phyloP scores from a whole-genome alignment of 2,888 invertebrate genomes.

The Xestia rhomboidea region DNA sequence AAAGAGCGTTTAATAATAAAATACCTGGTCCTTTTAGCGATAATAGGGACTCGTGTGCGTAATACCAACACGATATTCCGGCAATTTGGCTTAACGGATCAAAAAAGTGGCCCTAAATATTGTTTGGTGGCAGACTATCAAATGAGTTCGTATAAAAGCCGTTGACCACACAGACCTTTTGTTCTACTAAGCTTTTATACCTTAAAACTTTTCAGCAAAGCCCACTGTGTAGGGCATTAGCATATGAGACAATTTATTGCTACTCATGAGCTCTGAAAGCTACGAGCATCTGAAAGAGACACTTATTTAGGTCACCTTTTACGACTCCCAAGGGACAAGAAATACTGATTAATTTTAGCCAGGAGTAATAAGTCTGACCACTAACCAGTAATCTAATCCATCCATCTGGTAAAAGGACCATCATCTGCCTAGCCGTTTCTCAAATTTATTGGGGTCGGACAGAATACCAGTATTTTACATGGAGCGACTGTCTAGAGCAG shows the following conservation, averaged over 20 bases:
- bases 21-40: constrained; percentile 59
- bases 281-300: background rate
- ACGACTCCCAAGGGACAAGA: too few relatives aligned
- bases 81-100: constrained; percentile 44
- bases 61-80: constrained; percentile 38
- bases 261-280: background rate
- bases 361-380: background rate
- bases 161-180: constrained; percentile 12
- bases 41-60: constrained; percentile 44
- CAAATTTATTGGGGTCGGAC: too few relatives aligned
- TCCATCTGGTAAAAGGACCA: background rate
- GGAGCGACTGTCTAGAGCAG: too few relatives aligned
- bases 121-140: constrained; percentile 10
- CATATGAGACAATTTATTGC: background rate
- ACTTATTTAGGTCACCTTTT: background rate
- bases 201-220: constrained; percentile 22
- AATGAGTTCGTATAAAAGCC: constrained; percentile 25
- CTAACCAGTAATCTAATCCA: background rate
- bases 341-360: background rate
- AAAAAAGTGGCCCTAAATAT: constrained; percentile 35
- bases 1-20: constrained; percentile 67
- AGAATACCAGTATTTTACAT: too few relatives aligned
- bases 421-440: too few relatives aligned
- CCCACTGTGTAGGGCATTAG: background rate
- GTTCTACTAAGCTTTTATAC: constrained; percentile 1